Base-by-base conservation (phyloP, 1,140 invertebrate species). In the Sitobion miscanthi region DNA sequence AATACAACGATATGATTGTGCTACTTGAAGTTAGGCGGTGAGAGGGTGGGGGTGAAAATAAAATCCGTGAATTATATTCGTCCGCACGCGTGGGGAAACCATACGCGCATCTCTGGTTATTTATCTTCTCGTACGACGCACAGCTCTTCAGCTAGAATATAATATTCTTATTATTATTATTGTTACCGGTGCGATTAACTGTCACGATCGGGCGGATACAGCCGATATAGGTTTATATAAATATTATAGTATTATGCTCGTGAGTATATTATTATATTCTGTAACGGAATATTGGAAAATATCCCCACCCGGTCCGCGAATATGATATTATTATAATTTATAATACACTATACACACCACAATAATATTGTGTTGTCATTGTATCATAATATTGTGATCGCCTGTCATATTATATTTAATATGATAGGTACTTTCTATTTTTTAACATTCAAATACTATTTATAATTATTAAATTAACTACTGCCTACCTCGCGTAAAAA, bases 51-150 rank as follows among this genome's bases (percentile, higher is more conserved):
- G 25, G 42, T 30, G 14, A 87, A 49, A 87, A 87, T 25, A 49
- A 87, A 87, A 47, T 49, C 86, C 45, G 30, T 87, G 86, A 87
- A 87, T 87, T 87, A 87, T 87, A n/a, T 87, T 47, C 47, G 86
- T 87, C 11, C 11, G 25, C 86, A 20, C 86, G 25, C 5, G 45
- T 14, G 35, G 77, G 77, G n/a, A 20, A 23, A 83, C 77, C 17
- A 83, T 38, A 38, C 3, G 35, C 21, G 35, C 77, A 83, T 83
- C 35, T 38, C 77, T 17, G 77, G 77, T 35, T 83, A 83, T 83
- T 83, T 83, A 83, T 83, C 21, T 69, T 69, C 30, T 69, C 57
- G 57, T 69, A 30, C 62, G 2, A 4, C 30, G 30, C 11, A 3
- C 62, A 0, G 30, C 30, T 86, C 83, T 85, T 3, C 7, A 11